phyloP scores from a whole-genome alignment of 2,888 invertebrate species.

The Drosophila villosipedis region DNA sequence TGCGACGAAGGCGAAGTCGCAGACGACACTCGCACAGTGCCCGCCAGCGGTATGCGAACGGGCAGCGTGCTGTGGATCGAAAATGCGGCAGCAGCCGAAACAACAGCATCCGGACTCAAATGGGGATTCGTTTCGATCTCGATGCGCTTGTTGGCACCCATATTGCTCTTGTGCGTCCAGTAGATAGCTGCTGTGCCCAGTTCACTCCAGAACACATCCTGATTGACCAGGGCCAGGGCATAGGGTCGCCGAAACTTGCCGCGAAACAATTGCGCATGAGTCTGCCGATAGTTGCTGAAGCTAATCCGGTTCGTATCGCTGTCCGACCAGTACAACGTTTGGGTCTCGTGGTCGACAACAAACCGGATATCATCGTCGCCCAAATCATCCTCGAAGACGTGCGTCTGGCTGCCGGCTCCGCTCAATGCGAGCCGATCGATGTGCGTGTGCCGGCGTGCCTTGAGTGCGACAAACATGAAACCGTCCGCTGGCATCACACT shows the following conservation, averaged over 20 bases:
- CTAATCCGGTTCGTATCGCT: slow-evolving; percentile 89
- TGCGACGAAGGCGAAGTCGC: slow-evolving; percentile 81
- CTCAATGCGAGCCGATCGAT: slow-evolving; percentile 90
- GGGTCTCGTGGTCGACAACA: slow-evolving; percentile 86
- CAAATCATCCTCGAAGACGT: slow-evolving; percentile 83
- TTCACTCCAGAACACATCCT: slow-evolving; percentile 90
- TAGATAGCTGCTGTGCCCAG: slow-evolving; percentile 87
- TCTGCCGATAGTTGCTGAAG: slow-evolving; percentile 88
- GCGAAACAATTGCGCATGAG: slow-evolving; percentile 85
- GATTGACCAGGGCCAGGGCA: slow-evolving; percentile 87
- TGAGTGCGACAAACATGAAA: slow-evolving; percentile 88
- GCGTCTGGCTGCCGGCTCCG: slow-evolving; percentile 86
- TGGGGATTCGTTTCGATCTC: slow-evolving; percentile 70
- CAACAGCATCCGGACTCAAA: neutral
- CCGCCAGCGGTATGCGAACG: slow-evolving; percentile 68
- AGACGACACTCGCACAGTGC: slow-evolving; percentile 51
- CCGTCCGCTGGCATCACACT: slow-evolving; percentile 86
- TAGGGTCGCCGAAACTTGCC: slow-evolving; percentile 86
- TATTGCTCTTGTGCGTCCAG: slow-evolving; percentile 87
- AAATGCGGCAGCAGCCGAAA: slow-evolving; percentile 8
- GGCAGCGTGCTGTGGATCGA: slow-evolving; percentile 54
- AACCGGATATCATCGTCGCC: slow-evolving; percentile 83
- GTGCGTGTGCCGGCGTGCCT: slow-evolving; percentile 85
- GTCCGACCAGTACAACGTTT: slow-evolving; percentile 89
- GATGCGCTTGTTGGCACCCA: slow-evolving; percentile 81